phyloP scores from a whole-genome alignment of 2,797 vertebrate genomes.

The Denticeps clupeoides region DNA sequence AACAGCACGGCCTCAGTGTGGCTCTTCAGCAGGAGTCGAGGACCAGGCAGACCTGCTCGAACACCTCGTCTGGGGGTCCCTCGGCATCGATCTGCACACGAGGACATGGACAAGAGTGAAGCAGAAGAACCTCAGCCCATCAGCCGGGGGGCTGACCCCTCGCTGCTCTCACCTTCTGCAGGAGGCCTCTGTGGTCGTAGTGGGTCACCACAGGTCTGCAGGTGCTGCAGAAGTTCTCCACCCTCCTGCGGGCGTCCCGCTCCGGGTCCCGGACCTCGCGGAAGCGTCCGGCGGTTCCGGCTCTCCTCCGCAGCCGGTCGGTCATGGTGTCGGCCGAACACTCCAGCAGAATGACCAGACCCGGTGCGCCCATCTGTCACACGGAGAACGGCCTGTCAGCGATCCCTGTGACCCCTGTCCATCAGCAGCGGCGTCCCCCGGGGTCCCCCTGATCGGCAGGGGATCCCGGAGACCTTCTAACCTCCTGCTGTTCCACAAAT shows the following conservation, averaged over 20 bases:
- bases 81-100: slow-evolving; percentile 74
- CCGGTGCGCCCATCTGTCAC: slow-evolving; percentile 71
- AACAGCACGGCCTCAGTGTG: slow-evolving; percentile 8
- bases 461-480: too few species aligned
- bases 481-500: too few species aligned
- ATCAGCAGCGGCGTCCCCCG: too few species aligned
- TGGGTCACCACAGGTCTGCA: slow-evolving; percentile 55
- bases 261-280: slow-evolving; percentile 31
- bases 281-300: slow-evolving; percentile 29
- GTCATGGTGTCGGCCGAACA: slow-evolving; percentile 75
- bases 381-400: background rate
- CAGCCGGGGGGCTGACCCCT: too few species aligned
- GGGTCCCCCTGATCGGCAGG: too few species aligned
- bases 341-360: slow-evolving; percentile 71
- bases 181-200: slow-evolving; percentile 66
- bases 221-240: slow-evolving; percentile 58
- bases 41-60: slow-evolving; percentile 69
- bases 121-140: background rate
- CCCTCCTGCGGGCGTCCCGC: slow-evolving; percentile 36
- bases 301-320: slow-evolving; percentile 52
- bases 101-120: background rate
- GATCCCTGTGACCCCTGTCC: too few species aligned
- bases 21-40: slow-evolving; percentile 62
- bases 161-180: slow-evolving; percentile 61
- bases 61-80: slow-evolving; percentile 71